Base-by-base conservation (phyloP, 2,113 vertebrate species). In the Cinclus cinclus region DNA sequence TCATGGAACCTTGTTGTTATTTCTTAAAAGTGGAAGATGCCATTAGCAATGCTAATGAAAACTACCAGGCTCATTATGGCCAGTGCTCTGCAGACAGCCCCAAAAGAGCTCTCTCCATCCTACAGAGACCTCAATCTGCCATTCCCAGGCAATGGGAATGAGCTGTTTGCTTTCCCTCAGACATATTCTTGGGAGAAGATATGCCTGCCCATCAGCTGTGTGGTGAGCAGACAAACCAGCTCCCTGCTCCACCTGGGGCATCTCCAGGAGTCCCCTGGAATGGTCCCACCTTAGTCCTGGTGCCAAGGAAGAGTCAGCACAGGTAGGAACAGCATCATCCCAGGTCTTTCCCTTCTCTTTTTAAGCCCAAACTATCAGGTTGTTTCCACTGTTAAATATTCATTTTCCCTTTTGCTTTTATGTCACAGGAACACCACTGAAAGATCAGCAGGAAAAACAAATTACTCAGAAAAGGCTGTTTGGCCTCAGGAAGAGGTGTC, bases 11-110 rank as follows among this genome's bases (percentile, higher is more conserved):
- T 94, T 83, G 62, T 47, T 89, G 83, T 95, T 96, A 67, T 87
- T 93, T 93, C 86, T 92, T 76, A 79, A 71, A 92, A 96, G 93
- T 64, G 77, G 90, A 91, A 91, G 92, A 93, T 84, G 90, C 86
- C 92, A 92, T 95, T 95, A 96, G 89, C 91, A 96, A 95, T 87
- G 84, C 88, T 96, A 96, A 93, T 95, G 93, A 90, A 94, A 95
- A 95, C 95, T 78, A 58, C 64, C 80, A 68, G 83, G 79, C 49
- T 90, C 73, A 69, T 93, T 90, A 92, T 0, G 24, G 60, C n/a
- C 6, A 0, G 52, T 2, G 7, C 83, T 94, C 82, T 83, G 37
- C 95, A 77, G 84, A 68, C 76, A 69, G 17, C 65, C 62, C 89
- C 10, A 0, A n/a, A 92, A 82, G 78, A 74, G 59, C 24, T 21